Evolutionary conservation across 1,140 invertebrate genomes (phyloP).

Genomic region (Campodea augens): DNA sequence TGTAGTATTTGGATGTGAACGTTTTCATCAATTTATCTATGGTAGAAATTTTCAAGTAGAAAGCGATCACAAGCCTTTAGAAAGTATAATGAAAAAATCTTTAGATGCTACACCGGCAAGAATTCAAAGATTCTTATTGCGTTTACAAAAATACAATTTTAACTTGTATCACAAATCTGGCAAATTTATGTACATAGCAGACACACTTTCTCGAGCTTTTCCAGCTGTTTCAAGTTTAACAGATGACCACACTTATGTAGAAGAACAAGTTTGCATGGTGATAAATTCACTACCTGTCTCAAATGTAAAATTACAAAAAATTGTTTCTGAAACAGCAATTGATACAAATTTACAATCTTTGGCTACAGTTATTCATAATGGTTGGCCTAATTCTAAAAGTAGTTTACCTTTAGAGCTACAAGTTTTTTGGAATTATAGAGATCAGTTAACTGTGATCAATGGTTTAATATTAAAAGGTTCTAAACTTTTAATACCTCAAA

Average conservation of each 20-base stretch:
- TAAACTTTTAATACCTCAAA: constrained; percentile 18
- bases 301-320: neutral
- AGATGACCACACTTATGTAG: constrained; percentile 9
- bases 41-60: constrained; percentile 17
- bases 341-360: neutral
- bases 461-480: constrained; percentile 17
- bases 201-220: constrained; percentile 22
- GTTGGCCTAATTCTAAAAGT: constrained; percentile 12
- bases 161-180: constrained; percentile 15
- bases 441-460: constrained; percentile 14
- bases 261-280: constrained; percentile 1
- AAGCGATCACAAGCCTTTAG: constrained; percentile 22
- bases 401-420: constrained; percentile 2
- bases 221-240: neutral
- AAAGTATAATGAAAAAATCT: constrained; percentile 22
- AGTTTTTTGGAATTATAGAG: constrained; percentile 12
- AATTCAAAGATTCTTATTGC: constrained; percentile 25
- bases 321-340: neutral
- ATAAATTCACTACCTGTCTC: neutral
- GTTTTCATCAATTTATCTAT: constrained; percentile 25
- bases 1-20: constrained; percentile 19
- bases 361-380: neutral
- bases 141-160: constrained; percentile 22
- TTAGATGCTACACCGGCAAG: constrained; percentile 20
- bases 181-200: constrained; percentile 11